phyloP scores from a whole-genome alignment of 2,797 vertebrate genomes.

The Notoglanidium macrostoma region DNA sequence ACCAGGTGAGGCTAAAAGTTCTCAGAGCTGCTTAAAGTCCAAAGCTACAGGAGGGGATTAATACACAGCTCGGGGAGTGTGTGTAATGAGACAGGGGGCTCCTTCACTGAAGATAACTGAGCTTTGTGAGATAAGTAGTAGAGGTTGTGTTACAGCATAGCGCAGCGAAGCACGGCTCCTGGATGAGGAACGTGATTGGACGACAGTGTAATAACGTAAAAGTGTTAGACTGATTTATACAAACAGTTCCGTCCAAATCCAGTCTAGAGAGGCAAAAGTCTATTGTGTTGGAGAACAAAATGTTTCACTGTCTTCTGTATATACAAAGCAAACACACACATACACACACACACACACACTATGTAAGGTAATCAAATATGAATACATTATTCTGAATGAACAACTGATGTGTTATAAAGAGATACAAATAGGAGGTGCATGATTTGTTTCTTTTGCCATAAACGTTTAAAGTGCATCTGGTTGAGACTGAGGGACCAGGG shows the following conservation, averaged over 20 bases:
- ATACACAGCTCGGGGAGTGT: constrained; percentile 32
- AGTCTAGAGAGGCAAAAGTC: background rate
- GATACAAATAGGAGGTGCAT: too few species aligned
- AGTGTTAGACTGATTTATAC: background rate
- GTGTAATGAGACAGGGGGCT: background rate
- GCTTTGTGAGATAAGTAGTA: background rate
- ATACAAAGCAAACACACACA: background rate
- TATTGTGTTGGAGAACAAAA: background rate
- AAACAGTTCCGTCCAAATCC: background rate
- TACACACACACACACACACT: background rate
- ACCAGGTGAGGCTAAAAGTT: constrained; percentile 49
- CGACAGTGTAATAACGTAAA: background rate
- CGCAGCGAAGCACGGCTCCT: background rate
- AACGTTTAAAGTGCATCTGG: too few species aligned
- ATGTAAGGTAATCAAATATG: background rate
- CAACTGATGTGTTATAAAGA: too few species aligned
- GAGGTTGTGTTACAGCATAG: background rate
- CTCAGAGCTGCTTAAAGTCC: constrained; percentile 44
- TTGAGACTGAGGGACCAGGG: too few species aligned
- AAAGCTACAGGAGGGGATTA: constrained; percentile 54
- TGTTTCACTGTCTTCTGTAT: background rate
- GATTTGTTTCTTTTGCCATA: too few species aligned
- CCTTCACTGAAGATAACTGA: background rate
- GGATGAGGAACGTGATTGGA: background rate
- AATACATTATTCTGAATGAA: background rate